Evolutionary conservation across 2,113 vertebrate genomes (phyloP).

Genomic region (Scartelaos histophorus): DNA sequence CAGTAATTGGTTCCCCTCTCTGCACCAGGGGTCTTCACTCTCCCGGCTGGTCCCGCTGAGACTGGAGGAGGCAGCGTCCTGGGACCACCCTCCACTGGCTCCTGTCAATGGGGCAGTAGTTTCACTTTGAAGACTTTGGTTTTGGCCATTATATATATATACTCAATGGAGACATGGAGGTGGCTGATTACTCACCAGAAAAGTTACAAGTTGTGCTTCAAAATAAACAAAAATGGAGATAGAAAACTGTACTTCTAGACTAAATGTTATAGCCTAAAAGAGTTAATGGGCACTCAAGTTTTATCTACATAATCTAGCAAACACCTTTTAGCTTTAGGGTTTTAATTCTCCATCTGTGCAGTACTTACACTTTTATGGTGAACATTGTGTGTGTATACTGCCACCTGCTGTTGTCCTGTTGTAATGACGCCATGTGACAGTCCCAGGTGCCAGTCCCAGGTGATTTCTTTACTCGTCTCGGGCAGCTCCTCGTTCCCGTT

Average conservation of each 20-base stretch:
- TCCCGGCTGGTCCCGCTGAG: not conserved
- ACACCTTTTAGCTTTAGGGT: too few species aligned
- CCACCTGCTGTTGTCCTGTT: slow-evolving; percentile 52
- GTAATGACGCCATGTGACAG: not conserved
- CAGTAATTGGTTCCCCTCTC: not conserved
- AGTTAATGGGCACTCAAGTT: too few species aligned
- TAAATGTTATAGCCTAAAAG: too few species aligned
- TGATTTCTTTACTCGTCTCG: not conserved
- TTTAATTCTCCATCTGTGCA: not conserved
- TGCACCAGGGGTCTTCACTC: not conserved
- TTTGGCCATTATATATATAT: too few species aligned
- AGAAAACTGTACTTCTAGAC: too few species aligned
- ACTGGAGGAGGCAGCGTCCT: not conserved
- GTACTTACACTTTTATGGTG: not conserved
- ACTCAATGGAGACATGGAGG: too few species aligned
- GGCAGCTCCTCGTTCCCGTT: not conserved
- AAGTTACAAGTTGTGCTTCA: too few species aligned
- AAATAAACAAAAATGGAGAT: too few species aligned
- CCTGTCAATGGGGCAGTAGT: not conserved
- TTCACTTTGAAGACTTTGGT: too few species aligned
- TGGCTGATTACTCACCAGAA: too few species aligned
- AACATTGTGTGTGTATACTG: slow-evolving; percentile 16
- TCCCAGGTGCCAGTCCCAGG: not conserved
- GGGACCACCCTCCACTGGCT: not conserved
- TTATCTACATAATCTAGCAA: too few species aligned